A percentile compares a stretch with the other conserved stretches of the same genome.
These are phyloP conservation scores for Periparus ater DNA, from an alignment of 2,797 vertebrate genomes.

Conservation along the genomic window DNA sequence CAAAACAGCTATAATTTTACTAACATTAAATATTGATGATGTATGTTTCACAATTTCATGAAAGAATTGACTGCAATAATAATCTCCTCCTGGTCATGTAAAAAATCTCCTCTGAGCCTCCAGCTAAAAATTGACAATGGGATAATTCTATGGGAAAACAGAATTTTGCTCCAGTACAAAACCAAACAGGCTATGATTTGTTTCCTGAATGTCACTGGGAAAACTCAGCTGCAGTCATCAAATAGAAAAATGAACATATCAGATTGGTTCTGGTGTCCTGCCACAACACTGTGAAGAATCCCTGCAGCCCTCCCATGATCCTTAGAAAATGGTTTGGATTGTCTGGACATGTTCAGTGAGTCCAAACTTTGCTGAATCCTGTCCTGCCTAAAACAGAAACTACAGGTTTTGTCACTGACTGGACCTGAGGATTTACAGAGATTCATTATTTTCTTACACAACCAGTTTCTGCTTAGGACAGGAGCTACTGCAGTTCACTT, in stretches of 20 bases:
- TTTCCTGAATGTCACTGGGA: neutral
- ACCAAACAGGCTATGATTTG: neutral
- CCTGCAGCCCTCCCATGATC: neutral
- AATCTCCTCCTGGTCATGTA: neutral
- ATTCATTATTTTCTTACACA: neutral
- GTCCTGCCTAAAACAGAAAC: neutral
- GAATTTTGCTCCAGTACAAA: neutral
- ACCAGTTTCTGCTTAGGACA: neutral
- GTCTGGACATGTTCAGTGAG: neutral
- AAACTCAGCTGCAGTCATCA: neutral
- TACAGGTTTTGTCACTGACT: neutral
- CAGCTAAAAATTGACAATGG: neutral
- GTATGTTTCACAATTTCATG: neutral
- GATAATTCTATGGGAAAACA: neutral
- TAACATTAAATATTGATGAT: constrained; percentile 41
- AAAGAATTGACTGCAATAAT: neutral
- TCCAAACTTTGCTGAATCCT: neutral
- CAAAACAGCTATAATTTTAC: constrained; percentile 29
- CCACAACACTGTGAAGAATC: neutral
- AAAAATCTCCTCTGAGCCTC: neutral
- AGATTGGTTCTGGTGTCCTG: neutral
- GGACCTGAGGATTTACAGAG: neutral
- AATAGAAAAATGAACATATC: neutral
- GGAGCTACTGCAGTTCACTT: neutral
- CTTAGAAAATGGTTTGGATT: neutral